Evolutionary conservation across 2,113 vertebrate genomes (phyloP).

Genomic region (Bos taurus): ARS-UCD2.0 NC_037329.1:32359501-32360000

Average conservation of each 20-base stretch:
- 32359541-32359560: neutral
- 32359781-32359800: neutral
- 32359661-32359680: neutral
- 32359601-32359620: neutral
- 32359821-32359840: neutral
- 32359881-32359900: neutral
- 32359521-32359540: rapidly evolving
- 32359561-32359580: neutral
- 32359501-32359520: neutral
- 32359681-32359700: neutral
- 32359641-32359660: neutral
- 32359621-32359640: neutral
- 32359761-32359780: neutral
- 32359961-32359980: neutral
- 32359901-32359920: slow-evolving; percentile 36
- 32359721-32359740: neutral
- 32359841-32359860: neutral
- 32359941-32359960: neutral
- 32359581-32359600: neutral
- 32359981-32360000: neutral
- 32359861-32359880: neutral
- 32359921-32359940: neutral
- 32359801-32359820: neutral
- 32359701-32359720: neutral
- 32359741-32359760: neutral